Conservation (phyloP, 2,113 vertebrate genomes). For the Mionectes macconnelli region DNA sequence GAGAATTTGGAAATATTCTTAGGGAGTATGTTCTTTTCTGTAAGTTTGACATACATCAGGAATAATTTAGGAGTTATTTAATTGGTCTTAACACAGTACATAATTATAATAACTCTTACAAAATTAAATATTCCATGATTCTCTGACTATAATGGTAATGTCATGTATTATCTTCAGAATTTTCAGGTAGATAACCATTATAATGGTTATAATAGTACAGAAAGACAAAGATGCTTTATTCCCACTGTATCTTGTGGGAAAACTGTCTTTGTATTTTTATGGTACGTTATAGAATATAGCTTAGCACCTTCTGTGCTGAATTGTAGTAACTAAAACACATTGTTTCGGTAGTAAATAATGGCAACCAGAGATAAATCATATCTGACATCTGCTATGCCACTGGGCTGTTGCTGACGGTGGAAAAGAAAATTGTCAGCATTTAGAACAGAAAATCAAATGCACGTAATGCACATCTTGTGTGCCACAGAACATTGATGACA, state of each 20-base stretch:
- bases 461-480: neutral
- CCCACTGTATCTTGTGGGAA: neutral
- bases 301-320: slow-evolving; percentile 1
- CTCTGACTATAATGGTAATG: neutral
- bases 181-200: neutral
- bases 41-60: neutral
- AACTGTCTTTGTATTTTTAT: neutral
- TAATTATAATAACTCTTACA: neutral
- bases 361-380: slow-evolving; percentile 49
- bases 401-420: neutral
- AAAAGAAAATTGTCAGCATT: neutral
- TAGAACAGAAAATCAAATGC: slow-evolving; percentile 12
- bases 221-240: neutral
- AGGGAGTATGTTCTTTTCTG: neutral
- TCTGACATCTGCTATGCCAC: neutral
- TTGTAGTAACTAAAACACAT: slow-evolving; percentile 15
- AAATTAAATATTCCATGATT: neutral
- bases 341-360: slow-evolving; percentile 34
- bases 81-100: neutral
- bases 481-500: neutral
- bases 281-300: neutral
- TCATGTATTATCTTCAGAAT: neutral
- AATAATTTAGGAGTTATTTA: neutral
- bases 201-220: neutral
- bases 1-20: neutral